Evolutionary conservation across 2,888 invertebrate genomes (phyloP).

Genomic region (Acanthosepion esculentum): DNA sequence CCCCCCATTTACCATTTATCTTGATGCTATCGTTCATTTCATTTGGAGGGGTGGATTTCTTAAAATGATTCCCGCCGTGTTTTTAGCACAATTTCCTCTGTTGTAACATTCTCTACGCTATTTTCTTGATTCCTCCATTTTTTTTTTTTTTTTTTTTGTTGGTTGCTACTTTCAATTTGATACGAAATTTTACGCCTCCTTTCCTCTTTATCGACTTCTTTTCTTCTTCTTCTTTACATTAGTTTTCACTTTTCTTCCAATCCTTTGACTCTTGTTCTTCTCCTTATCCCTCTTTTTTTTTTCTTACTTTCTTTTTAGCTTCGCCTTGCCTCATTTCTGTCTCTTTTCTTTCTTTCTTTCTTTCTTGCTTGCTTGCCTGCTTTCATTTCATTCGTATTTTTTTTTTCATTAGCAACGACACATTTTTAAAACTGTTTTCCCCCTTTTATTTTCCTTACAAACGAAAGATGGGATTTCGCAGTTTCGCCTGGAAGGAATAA

Average conservation of each 20-base stretch:
- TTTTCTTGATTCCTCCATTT: background rate
- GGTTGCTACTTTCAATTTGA: background rate
- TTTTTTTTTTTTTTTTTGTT: background rate
- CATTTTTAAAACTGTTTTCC: background rate
- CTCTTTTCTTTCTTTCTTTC: too few relatives aligned
- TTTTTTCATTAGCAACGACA: background rate
- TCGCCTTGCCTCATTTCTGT: background rate
- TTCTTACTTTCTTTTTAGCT: background rate
- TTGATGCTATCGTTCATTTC: too few relatives aligned
- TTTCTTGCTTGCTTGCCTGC: too few relatives aligned
- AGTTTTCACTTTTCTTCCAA: too few relatives aligned
- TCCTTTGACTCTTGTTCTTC: background rate
- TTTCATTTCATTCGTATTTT: too few relatives aligned
- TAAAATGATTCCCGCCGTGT: too few relatives aligned
- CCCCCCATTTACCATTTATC: background rate
- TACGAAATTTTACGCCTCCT: background rate
- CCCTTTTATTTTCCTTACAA: background rate
- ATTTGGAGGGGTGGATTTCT: too few relatives aligned
- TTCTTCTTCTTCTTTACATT: background rate
- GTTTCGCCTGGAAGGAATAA: background rate
- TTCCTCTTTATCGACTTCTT: background rate
- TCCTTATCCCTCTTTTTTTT: background rate
- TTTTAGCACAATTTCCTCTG: too few relatives aligned
- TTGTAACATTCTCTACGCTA: too few relatives aligned
- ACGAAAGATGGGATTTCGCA: background rate